phyloP scores from a whole-genome alignment of 2,113 vertebrate species.

The Tinamus guttatus region DNA sequence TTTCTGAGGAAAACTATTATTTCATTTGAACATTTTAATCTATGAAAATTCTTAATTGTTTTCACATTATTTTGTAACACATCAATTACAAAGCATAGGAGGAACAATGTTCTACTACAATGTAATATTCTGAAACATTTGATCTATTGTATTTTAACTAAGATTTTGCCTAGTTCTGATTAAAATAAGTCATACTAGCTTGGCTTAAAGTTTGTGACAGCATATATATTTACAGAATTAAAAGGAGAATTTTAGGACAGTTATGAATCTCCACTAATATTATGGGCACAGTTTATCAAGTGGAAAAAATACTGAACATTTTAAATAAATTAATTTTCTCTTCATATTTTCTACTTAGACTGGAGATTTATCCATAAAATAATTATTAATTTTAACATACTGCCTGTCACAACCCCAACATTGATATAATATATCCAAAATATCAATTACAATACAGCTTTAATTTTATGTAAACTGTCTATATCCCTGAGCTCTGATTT shows the following conservation, averaged over 20 bases:
- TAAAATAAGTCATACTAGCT: neutral
- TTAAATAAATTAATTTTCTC: neutral
- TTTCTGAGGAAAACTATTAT: neutral
- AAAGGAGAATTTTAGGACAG: neutral
- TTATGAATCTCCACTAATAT: neutral
- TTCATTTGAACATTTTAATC: neutral
- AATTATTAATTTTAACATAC: constrained; percentile 23
- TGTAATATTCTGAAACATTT: neutral
- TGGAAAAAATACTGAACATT: neutral
- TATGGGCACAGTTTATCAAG: neutral
- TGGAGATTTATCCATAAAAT: neutral
- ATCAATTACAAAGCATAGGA: neutral
- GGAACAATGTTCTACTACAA: neutral
- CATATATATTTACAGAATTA: neutral
- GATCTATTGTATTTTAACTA: neutral
- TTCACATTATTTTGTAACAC: neutral
- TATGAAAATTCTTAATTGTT: neutral
- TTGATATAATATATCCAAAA: constrained; percentile 1
- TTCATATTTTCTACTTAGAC: neutral
- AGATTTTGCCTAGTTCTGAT: neutral
- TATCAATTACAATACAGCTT: neutral
- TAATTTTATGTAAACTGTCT: constrained; percentile 40
- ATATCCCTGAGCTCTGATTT: constrained; percentile 41
- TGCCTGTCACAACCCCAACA: neutral
- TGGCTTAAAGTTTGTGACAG: neutral